Percentiles rank a stretch among this genome's conserved stretches.
These are phyloP conservation scores for Tribolium madens DNA, from an alignment of 1,140 invertebrate species.

Conservation along the genomic window DNA sequence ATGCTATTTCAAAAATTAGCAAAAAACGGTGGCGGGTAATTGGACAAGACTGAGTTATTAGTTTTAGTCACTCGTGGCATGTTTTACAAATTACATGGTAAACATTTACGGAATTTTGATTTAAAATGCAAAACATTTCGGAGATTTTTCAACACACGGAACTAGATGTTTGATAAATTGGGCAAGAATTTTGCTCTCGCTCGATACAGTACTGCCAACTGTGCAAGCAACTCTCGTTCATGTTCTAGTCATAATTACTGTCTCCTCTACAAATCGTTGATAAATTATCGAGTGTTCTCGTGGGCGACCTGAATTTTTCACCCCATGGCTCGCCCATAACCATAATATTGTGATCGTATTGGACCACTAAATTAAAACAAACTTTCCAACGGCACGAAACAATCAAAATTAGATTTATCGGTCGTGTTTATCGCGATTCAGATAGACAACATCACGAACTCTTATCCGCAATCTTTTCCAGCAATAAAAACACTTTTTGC, in stretches of 20 bases:
- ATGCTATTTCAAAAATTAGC: neutral
- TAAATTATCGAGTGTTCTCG: neutral
- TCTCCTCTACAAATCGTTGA: neutral
- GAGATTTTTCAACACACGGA: neutral
- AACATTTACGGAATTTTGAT: neutral
- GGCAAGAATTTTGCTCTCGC: neutral
- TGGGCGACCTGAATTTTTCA: conserved; percentile 32
- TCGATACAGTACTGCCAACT: too few relatives aligned
- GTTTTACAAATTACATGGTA: neutral
- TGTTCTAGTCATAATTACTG: neutral
- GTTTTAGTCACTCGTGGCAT: neutral
- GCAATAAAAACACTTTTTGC: neutral
- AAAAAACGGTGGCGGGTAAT: neutral
- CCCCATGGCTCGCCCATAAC: conserved; percentile 10
- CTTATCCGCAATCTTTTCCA: conserved; percentile 33
- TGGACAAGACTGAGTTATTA: neutral
- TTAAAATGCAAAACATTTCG: neutral
- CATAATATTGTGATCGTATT: conserved; percentile 21
- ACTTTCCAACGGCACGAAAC: conserved; percentile 39
- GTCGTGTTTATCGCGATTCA: conserved; percentile 36
- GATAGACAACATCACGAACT: conserved; percentile 44
- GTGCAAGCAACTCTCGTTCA: neutral
- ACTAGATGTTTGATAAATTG: neutral
- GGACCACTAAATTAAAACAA: conserved; percentile 33
- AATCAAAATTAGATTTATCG: conserved; percentile 43